These are phyloP conservation scores for Hydrotaea cyrtoneurina DNA, from an alignment of 2,888 invertebrate genomes.

Conservation along the genomic window DNA sequence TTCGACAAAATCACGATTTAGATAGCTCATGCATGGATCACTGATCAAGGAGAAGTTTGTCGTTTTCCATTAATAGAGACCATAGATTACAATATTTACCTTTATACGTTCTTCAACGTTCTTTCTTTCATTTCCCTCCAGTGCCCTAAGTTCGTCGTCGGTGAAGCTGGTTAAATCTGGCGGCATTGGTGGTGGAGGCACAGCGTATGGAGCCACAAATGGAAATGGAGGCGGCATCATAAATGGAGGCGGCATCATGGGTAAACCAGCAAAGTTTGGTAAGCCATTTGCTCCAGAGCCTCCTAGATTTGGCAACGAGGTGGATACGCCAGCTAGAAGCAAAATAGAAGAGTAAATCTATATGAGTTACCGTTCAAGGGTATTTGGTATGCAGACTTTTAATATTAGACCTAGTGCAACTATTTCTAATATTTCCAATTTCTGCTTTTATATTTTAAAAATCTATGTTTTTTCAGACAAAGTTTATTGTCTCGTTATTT, in stretches of 20 bases:
- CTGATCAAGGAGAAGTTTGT: too few relatives aligned
- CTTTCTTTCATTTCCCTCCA: slow-evolving; percentile 94
- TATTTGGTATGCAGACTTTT: too few relatives aligned
- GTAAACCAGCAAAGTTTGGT: slow-evolving; percentile 69
- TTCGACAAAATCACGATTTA: too few relatives aligned
- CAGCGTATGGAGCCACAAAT: slow-evolving; percentile 82
- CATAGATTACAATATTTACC: too few relatives aligned
- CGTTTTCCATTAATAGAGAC: too few relatives aligned
- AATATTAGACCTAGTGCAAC: too few relatives aligned
- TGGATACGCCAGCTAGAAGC: slow-evolving; percentile 37
- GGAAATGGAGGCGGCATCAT: slow-evolving; percentile 83
- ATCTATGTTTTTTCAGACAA: too few relatives aligned
- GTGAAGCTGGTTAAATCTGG: slow-evolving; percentile 87
- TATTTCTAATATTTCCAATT: too few relatives aligned
- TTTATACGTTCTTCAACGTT: slow-evolving; percentile 95
- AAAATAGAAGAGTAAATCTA: background rate
- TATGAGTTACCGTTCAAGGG: too few relatives aligned
- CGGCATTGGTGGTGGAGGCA: slow-evolving; percentile 89
- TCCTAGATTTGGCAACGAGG: slow-evolving; percentile 33
- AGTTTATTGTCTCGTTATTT: too few relatives aligned
- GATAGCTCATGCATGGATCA: too few relatives aligned
- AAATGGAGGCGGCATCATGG: slow-evolving; percentile 78
- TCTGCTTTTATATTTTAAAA: too few relatives aligned
- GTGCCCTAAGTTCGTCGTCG: slow-evolving; percentile 90
- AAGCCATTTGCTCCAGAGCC: slow-evolving; percentile 52